phyloP scores from a whole-genome alignment of 2,888 invertebrate species.

The Herminia tarsipennalis region DNA sequence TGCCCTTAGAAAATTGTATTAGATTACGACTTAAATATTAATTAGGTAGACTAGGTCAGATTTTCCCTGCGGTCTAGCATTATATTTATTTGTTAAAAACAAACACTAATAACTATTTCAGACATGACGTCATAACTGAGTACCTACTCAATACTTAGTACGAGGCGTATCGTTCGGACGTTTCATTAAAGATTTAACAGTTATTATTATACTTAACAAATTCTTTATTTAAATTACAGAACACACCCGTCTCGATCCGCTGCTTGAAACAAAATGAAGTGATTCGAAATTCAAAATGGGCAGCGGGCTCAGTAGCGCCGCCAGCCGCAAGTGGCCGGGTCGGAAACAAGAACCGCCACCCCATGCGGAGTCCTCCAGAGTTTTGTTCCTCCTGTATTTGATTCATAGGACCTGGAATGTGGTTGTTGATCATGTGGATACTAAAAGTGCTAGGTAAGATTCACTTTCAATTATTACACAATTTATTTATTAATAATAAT shows the following conservation, averaged over 20 bases:
- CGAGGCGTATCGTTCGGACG: too few species aligned
- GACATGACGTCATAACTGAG: too few species aligned
- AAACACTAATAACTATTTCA: too few species aligned
- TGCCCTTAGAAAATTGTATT: too few species aligned
- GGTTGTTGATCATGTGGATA: slow-evolving; percentile 86
- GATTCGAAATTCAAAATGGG: slow-evolving; percentile 60
- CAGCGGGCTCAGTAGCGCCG: slow-evolving; percentile 63
- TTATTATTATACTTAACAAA: too few species aligned
- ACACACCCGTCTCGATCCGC: slow-evolving; percentile 17
- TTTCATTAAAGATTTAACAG: too few species aligned
- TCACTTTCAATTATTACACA: not conserved
- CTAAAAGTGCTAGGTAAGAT: slow-evolving; percentile 79
- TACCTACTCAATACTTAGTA: too few species aligned
- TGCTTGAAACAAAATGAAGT: slow-evolving; percentile 47
- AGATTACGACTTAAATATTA: too few species aligned
- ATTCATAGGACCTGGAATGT: slow-evolving; percentile 90
- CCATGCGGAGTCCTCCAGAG: slow-evolving; percentile 84
- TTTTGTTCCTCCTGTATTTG: slow-evolving; percentile 88
- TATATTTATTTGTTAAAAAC: too few species aligned
- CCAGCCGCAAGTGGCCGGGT: slow-evolving; percentile 59
- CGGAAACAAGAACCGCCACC: slow-evolving; percentile 59
- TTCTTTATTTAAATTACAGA: slow-evolving; percentile 24
- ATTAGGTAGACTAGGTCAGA: too few species aligned
- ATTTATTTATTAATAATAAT: not conserved
- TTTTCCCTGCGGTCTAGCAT: too few species aligned